These are phyloP conservation scores for Rissa tridactyla DNA, from an alignment of 2,113 vertebrate genomes.

Conservation along the genomic window DNA sequence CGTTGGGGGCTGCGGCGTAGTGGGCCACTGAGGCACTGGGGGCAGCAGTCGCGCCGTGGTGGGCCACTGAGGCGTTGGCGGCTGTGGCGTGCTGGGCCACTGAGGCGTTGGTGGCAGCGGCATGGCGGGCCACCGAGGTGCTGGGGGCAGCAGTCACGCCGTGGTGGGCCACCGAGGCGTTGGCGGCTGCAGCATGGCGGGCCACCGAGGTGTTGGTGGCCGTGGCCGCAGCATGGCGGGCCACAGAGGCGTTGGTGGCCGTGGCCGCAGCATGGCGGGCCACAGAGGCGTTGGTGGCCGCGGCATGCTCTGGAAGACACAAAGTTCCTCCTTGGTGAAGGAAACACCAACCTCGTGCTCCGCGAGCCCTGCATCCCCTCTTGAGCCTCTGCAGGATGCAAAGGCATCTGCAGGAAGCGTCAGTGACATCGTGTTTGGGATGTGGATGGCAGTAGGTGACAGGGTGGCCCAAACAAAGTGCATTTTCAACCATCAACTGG, in stretches of 20 bases:
- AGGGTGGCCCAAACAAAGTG: background rate
- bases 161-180: rapidly evolving
- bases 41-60: background rate
- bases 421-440: background rate
- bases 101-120: background rate
- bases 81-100: background rate
- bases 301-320: background rate
- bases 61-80: background rate
- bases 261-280: too few species aligned
- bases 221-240: too few species aligned
- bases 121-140: rapidly evolving
- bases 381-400: background rate
- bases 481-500: rapidly evolving
- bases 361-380: background rate
- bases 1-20: background rate
- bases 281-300: background rate
- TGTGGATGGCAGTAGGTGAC: background rate
- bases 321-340: background rate
- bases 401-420: background rate
- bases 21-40: background rate
- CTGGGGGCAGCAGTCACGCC: background rate
- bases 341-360: rapidly evolving
- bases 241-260: background rate
- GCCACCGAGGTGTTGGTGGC: background rate
- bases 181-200: background rate